Percentiles rank a stretch among this genome's conserved stretches.
phyloP scores from a whole-genome alignment of 2,797 vertebrate genomes.

The Malacoraja senta region DNA sequence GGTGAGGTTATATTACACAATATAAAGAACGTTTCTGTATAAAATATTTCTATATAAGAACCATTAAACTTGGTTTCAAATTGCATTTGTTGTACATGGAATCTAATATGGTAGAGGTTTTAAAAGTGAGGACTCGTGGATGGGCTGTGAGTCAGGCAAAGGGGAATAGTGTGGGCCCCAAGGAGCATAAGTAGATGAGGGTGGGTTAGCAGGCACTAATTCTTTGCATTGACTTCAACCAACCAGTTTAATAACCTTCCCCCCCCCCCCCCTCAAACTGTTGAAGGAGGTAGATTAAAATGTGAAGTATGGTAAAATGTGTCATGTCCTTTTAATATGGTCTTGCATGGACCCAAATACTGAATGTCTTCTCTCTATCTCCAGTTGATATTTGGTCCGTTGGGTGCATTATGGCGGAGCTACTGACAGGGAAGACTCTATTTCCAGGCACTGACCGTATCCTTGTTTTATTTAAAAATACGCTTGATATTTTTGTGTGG shows the following conservation, averaged over 20 bases:
- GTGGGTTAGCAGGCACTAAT: too few species aligned
- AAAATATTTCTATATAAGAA: too few species aligned
- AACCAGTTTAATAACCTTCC: neutral
- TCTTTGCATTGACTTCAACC: neutral
- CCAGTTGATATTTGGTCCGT: constrained; percentile 99
- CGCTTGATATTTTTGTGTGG: neutral
- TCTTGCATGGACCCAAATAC: neutral
- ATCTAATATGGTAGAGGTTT: too few species aligned
- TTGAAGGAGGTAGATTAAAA: neutral
- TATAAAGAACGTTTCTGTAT: too few species aligned
- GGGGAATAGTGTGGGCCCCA: too few species aligned
- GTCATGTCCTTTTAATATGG: too few species aligned
- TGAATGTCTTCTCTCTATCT: constrained; percentile 41
- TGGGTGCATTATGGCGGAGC: constrained; percentile 98
- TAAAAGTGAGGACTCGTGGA: too few species aligned
- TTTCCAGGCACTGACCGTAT: constrained; percentile 99
- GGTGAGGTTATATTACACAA: neutral
- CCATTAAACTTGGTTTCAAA: neutral
- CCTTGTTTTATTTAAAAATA: constrained; percentile 60
- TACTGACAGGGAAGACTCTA: constrained; percentile 88
- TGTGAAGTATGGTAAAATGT: neutral
- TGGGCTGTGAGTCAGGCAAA: too few species aligned
- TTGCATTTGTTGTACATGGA: neutral
- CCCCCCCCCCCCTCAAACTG: too few species aligned
- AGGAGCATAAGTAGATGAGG: too few species aligned